Conservation (phyloP, 2,888 invertebrate species). For the Arctia plantaginis region DNA sequence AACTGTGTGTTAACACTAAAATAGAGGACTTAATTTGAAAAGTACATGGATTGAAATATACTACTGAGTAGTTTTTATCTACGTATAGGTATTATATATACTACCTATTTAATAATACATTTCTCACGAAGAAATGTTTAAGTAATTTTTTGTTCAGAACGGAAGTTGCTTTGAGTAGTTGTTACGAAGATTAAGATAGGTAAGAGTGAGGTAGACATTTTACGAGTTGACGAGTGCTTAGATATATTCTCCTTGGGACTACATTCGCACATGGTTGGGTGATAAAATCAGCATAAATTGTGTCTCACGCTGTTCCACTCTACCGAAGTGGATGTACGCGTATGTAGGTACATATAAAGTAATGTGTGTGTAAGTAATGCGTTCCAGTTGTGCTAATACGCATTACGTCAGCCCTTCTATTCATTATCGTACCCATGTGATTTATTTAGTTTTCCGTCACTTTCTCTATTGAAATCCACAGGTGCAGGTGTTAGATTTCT, state of each 20-base stretch:
- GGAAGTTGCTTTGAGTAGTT: conserved; percentile 51
- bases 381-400: conserved; percentile 59
- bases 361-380: conserved; percentile 60
- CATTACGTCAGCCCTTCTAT: conserved; percentile 34
- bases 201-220: conserved; percentile 51
- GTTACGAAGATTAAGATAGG: conserved; percentile 57
- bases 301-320: conserved; percentile 46
- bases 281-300: conserved; percentile 76
- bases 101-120: not conserved
- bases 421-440: conserved; percentile 28
- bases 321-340: conserved; percentile 20
- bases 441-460: conserved; percentile 36
- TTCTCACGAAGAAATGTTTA: not conserved
- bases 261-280: conserved; percentile 62
- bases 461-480: not conserved
- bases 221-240: conserved; percentile 59
- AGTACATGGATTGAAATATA: not conserved
- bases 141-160: conserved; percentile 21
- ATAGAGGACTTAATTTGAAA: too few species aligned
- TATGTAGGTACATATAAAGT: conserved; percentile 24
- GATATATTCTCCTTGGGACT: conserved; percentile 56
- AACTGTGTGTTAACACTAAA: not conserved
- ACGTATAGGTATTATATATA: not conserved
- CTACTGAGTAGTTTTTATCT: not conserved
- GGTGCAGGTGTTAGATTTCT: not conserved